These are phyloP conservation scores for Calephelis nemesis DNA, from an alignment of 1,140 invertebrate genomes.

Conservation along the genomic window DNA sequence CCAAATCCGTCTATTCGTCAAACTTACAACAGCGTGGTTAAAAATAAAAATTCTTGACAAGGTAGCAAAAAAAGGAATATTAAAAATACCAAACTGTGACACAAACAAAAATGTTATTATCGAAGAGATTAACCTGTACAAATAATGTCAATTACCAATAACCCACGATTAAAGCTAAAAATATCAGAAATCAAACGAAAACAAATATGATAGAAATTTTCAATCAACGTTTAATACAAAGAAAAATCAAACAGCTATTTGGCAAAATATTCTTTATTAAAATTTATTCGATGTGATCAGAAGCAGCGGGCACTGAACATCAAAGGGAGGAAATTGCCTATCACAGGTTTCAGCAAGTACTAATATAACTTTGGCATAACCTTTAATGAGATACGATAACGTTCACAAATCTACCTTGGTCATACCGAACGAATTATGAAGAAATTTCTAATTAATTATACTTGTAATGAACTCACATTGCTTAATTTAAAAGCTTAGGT, in stretches of 20 bases:
- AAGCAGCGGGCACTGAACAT: constrained; percentile 46
- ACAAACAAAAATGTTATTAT: background rate
- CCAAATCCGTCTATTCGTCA: too few relatives aligned
- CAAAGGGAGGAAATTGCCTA: constrained; percentile 71
- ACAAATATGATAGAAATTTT: constrained; percentile 11
- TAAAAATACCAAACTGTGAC: background rate
- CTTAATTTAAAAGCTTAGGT: too few relatives aligned
- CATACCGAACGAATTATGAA: constrained; percentile 2
- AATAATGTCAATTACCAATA: constrained; percentile 18
- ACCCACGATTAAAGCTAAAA: background rate
- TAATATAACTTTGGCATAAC: constrained; percentile 57
- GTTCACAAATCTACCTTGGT: constrained; percentile 6
- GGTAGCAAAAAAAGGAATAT: too few relatives aligned
- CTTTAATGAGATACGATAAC: constrained; percentile 51
- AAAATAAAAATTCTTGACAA: too few relatives aligned
- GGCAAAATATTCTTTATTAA: constrained; percentile 38
- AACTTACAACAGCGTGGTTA: too few relatives aligned
- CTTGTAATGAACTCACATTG: background rate
- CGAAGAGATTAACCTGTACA: background rate
- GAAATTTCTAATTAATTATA: background rate
- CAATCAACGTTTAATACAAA: constrained; percentile 14
- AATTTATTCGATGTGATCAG: constrained; percentile 53
- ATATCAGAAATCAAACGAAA: constrained; percentile 3
- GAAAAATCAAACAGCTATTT: constrained; percentile 19
- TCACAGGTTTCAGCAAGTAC: constrained; percentile 46